Conservation (phyloP, 2,888 invertebrate species). For the Junonia oenone region DNA sequence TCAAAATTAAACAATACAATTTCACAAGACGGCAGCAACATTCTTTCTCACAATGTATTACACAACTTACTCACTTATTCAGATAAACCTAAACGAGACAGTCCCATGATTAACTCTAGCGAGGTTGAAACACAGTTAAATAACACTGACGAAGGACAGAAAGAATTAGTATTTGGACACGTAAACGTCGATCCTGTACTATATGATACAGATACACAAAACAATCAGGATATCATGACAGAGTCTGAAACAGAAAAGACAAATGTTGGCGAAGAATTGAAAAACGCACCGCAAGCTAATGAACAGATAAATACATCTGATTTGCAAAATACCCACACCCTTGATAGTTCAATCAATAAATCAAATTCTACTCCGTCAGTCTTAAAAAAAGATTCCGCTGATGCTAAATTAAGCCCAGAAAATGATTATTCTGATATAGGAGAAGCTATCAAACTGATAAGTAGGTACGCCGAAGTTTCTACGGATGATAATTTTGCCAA, state of each 20-base stretch:
- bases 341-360: slow-evolving; percentile 27
- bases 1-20: slow-evolving; percentile 42
- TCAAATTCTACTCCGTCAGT: slow-evolving; percentile 35
- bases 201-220: slow-evolving; percentile 45
- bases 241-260: slow-evolving; percentile 28
- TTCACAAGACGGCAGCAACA: slow-evolving; percentile 39
- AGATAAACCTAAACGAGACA: slow-evolving; percentile 72
- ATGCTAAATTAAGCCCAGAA: slow-evolving; percentile 66
- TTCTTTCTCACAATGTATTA: slow-evolving; percentile 52
- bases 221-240: slow-evolving; percentile 33
- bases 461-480: slow-evolving; percentile 71
- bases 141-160: slow-evolving; percentile 59
- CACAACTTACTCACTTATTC: slow-evolving; percentile 49
- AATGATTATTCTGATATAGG: slow-evolving; percentile 71
- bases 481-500: slow-evolving; percentile 70
- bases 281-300: slow-evolving; percentile 10
- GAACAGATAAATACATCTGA: slow-evolving; percentile 10
- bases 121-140: slow-evolving; percentile 38
- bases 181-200: slow-evolving; percentile 65
- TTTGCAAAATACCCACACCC: slow-evolving; percentile 23
- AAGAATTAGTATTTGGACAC: slow-evolving; percentile 67
- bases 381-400: slow-evolving; percentile 50
- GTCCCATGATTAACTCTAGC: slow-evolving; percentile 48
- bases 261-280: slow-evolving; percentile 17
- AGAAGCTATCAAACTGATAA: slow-evolving; percentile 72